These are phyloP conservation scores for Temnothorax curvispinosus DNA, from an alignment of 1,140 invertebrate species.

Conservation along the genomic window DNA sequence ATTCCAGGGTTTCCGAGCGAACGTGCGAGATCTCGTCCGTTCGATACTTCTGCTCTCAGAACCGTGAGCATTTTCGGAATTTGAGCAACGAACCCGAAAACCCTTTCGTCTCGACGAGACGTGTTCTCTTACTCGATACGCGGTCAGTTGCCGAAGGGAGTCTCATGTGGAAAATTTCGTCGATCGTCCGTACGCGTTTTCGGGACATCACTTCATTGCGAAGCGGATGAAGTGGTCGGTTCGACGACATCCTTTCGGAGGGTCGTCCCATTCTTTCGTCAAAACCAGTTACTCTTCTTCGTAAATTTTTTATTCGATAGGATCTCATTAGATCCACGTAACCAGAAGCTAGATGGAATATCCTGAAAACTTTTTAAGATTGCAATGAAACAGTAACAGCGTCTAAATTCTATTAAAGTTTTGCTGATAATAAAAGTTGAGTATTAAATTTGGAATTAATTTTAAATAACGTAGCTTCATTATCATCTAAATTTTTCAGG, in stretches of 20 bases:
- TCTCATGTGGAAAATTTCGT: neutral
- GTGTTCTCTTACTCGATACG: constrained; percentile 4
- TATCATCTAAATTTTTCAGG: neutral
- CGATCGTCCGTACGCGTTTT: neutral
- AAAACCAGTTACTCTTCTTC: neutral
- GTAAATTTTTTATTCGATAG: neutral
- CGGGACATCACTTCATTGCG: neutral
- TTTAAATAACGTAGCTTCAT: constrained; percentile 1
- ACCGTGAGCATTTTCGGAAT: constrained; percentile 14
- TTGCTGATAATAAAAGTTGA: constrained; percentile 34
- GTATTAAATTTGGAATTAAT: constrained; percentile 40
- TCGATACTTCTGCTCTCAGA: neutral
- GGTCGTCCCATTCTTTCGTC: neutral
- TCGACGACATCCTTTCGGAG: neutral
- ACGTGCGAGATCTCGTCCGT: neutral
- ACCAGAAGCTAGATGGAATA: neutral
- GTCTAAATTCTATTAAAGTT: constrained; percentile 26
- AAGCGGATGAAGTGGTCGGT: neutral
- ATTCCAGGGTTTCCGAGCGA: constrained; percentile 7
- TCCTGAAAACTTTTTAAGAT: constrained; percentile 16
- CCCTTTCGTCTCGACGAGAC: neutral
- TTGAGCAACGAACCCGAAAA: constrained; percentile 27
- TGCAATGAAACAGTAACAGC: neutral
- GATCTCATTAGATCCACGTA: neutral
- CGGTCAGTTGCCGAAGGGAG: constrained; percentile 4